A percentile compares a stretch with the other conserved stretches of the same genome.
phyloP scores from a whole-genome alignment of 2,888 invertebrate species.

The Apomyelois bistriatella region DNA sequence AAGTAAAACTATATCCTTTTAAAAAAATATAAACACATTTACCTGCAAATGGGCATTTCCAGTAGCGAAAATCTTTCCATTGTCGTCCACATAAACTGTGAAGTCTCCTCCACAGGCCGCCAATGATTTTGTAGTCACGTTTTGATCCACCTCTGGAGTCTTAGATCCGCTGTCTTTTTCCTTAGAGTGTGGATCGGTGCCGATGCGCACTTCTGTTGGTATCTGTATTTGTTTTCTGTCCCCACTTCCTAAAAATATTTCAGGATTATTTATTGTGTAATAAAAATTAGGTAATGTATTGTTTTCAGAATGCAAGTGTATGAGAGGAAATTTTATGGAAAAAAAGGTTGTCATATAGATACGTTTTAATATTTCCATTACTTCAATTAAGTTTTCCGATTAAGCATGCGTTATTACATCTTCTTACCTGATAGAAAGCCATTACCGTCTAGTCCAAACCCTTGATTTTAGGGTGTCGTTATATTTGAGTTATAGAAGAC shows the following conservation, averaged over 20 bases:
- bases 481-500: too few species aligned
- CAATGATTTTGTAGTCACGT: conserved; percentile 45
- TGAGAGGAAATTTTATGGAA: too few species aligned
- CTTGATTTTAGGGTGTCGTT: too few species aligned
- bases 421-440: too few species aligned
- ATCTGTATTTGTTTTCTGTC: conserved; percentile 79
- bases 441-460: too few species aligned
- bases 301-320: too few species aligned
- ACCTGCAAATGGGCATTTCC: conserved; percentile 82
- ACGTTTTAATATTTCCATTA: too few species aligned
- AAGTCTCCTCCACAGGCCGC: conserved; percentile 89
- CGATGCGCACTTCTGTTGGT: conserved; percentile 76
- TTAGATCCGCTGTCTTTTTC: conserved; percentile 41
- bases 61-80: conserved; percentile 86
- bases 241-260: conserved; percentile 71
- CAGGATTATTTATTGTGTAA: not conserved
- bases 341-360: too few species aligned
- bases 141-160: conserved; percentile 43
- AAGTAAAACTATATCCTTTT: too few species aligned
- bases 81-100: conserved; percentile 84
- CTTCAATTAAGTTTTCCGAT: too few species aligned
- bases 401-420: too few species aligned
- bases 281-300: too few species aligned
- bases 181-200: conserved; percentile 42
- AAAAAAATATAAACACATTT: conserved; percentile 9